Percentiles rank a stretch among this genome's conserved stretches.
These are phyloP conservation scores for Bombus consobrinus DNA, from an alignment of 1,140 invertebrate genomes.

Conservation along the genomic window DNA sequence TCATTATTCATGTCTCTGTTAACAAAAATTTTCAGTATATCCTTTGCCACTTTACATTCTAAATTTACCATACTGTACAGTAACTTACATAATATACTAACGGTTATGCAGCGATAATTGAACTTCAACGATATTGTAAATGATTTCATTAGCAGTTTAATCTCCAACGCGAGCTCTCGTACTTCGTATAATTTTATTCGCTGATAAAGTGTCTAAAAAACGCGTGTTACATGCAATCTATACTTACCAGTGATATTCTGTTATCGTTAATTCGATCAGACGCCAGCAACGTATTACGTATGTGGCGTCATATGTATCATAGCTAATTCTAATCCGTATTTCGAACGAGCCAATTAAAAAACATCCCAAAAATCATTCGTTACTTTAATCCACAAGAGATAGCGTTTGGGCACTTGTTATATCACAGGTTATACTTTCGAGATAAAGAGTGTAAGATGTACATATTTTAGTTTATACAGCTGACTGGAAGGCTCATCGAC, in stretches of 20 bases:
- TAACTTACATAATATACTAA: no score
- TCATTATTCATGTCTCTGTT: no score
- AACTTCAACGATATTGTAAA: background rate
- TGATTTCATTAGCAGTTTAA: background rate
- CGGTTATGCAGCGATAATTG: background rate
- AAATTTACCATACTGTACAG: background rate
- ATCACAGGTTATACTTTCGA: background rate
- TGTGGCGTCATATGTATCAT: background rate
- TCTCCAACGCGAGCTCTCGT: background rate
- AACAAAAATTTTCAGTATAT: no score
- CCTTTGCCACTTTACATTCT: background rate
- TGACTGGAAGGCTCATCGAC: background rate
- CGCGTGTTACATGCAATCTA: background rate
- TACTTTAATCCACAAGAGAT: background rate
- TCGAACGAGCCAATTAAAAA: conserved; percentile 22
- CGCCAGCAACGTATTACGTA: no score
- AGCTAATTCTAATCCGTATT: background rate
- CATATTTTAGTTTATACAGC: conserved; percentile 28
- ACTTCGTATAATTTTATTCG: background rate
- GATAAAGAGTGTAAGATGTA: background rate
- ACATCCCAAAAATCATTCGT: background rate
- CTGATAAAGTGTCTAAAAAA: background rate
- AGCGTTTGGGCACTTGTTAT: background rate
- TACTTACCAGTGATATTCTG: background rate
- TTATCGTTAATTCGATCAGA: background rate